Evolutionary conservation across 2,797 vertebrate genomes (phyloP).

Genomic region (Micrastur ruficollis): DNA sequence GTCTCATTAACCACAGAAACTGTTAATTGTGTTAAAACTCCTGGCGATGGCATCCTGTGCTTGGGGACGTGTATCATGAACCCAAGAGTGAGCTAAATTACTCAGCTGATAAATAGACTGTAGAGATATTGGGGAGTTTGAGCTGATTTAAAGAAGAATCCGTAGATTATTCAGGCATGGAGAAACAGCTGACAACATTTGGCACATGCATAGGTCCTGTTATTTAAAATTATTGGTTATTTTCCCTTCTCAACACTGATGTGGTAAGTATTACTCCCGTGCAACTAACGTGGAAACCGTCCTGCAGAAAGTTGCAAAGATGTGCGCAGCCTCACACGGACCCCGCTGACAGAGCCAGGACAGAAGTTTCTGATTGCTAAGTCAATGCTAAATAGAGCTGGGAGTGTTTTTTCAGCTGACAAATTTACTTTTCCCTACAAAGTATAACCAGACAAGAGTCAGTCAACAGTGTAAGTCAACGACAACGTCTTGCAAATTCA

Average conservation of each 20-base stretch:
- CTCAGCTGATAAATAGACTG: not conserved
- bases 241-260: not conserved
- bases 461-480: not conserved
- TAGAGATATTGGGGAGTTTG: not conserved
- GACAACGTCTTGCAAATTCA: not conserved
- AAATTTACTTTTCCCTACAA: not conserved
- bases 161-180: not conserved
- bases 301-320: not conserved
- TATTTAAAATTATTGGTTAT: not conserved
- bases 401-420: not conserved
- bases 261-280: not conserved
- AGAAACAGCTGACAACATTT: not conserved
- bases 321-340: not conserved
- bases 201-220: no score
- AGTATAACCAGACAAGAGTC: not conserved
- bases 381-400: not conserved
- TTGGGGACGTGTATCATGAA: not conserved
- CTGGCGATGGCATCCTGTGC: not conserved
- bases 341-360: rapidly evolving
- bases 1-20: slow-evolving; percentile 6
- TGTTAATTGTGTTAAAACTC: not conserved
- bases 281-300: not conserved
- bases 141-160: not conserved
- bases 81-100: not conserved
- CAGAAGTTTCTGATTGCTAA: not conserved